These are phyloP conservation scores for Cordilura impudica DNA, from an alignment of 2,888 invertebrate species.

Conservation along the genomic window DNA sequence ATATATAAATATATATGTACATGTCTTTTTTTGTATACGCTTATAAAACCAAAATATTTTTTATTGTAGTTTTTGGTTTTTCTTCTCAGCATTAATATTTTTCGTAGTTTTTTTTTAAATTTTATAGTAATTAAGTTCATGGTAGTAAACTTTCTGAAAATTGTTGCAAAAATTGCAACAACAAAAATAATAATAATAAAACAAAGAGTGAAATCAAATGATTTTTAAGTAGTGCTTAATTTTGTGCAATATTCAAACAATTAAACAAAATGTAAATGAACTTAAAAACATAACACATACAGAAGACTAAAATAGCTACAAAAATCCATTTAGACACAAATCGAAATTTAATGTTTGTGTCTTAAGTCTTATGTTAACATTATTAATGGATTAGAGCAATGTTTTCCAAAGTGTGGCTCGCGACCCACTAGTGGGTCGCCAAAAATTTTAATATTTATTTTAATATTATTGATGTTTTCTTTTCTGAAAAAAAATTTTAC, in stretches of 20 bases:
- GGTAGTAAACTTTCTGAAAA: conserved; percentile 44
- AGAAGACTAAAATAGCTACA: not conserved
- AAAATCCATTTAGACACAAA: not conserved
- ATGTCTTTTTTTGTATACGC: conserved; percentile 7
- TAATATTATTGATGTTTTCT: too few relatives aligned
- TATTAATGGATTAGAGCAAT: too few relatives aligned
- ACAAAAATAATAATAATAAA: not conserved
- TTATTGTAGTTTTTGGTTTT: not conserved
- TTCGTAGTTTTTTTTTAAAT: not conserved
- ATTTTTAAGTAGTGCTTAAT: conserved; percentile 21
- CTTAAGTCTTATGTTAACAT: conserved; percentile 57
- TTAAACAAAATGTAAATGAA: conserved; percentile 43
- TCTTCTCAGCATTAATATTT: not conserved
- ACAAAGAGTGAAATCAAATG: conserved; percentile 44
- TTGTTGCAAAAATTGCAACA: conserved; percentile 21
- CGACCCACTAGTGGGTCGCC: too few relatives aligned
- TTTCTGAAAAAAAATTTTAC: too few relatives aligned
- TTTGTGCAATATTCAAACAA: conserved; percentile 23
- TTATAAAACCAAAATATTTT: not conserved
- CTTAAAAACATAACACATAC: not conserved
- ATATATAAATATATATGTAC: not conserved
- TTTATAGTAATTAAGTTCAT: conserved; percentile 44
- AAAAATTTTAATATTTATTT: too few relatives aligned
- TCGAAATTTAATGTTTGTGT: not conserved
- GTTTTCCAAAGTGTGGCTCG: too few relatives aligned